Base-by-base conservation (phyloP, 92 coral and sea anemone species). In the Phenganax subtilis region DNA sequence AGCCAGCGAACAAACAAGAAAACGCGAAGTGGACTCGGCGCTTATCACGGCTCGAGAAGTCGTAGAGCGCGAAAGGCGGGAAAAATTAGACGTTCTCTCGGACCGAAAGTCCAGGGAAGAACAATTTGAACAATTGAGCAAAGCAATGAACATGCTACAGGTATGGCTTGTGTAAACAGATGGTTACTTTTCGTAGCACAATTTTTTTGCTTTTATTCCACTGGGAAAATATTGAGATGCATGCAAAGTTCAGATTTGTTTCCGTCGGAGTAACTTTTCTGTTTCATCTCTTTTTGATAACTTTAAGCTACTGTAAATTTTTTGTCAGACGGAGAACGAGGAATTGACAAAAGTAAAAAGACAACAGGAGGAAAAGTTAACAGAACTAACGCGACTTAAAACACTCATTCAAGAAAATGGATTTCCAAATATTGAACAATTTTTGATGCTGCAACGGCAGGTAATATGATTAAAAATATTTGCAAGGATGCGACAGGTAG, bases 331-430 rank as follows among this genome's bases (percentile, higher is more conserved):
- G 51, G 92, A 93, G 57, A 91, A 89, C 51, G 98, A 93, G 72
- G 98, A 93, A 55, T 81, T 91, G 61, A 76, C 85, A 28, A 89
- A 93, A 17, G 86, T 85, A 65, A 93, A 89, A 72, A 88, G 93
- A 75, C 92, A 90, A 72, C 98, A 93, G 51, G 98, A 93, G 56
- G 98, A 92, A 58, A 91, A 90, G 80, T 89, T 88, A 30, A 91
- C 92, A 67, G 98, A 93, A 72, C 87, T 87, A 58, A 89, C 90
- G 71, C 88, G 98, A 77, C 86, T 93, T 63, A 93, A 93, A 72
- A 92, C 92, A 65, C 84, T 90, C 61, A 92, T 93, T 81, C 98
- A 93, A 55, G 98, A 93, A 54, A 93, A 91, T 78, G 94, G 98
- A 65, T 84, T 93, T 88, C 98, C 98, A 25, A 92, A 93, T 75